These are phyloP conservation scores for Syngnathus scovelli DNA, from an alignment of 2,113 vertebrate genomes.

Conservation along the genomic window DNA sequence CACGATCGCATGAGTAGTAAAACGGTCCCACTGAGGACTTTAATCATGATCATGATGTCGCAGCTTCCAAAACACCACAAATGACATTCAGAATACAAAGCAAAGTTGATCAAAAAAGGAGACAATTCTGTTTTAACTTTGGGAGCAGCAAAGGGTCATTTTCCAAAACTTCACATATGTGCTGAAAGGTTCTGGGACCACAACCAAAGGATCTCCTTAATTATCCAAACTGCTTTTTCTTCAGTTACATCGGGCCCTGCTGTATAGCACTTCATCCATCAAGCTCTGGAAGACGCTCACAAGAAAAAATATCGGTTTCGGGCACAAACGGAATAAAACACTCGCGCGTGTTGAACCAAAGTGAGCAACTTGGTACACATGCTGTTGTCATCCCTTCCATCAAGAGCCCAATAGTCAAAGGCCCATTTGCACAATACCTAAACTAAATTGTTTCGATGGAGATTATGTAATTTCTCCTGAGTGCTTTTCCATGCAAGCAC, in stretches of 20 bases:
- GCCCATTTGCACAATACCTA: slow-evolving; percentile 10
- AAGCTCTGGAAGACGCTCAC: slow-evolving; percentile 14
- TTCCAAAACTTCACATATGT: slow-evolving; percentile 17
- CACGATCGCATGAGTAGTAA: slow-evolving; percentile 6
- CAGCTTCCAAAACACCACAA: slow-evolving; percentile 9
- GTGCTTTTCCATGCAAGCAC: slow-evolving; percentile 37
- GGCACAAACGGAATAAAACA: slow-evolving; percentile 12
- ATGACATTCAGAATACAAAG: slow-evolving; percentile 7
- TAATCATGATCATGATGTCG: slow-evolving; percentile 20
- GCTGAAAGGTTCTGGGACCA: slow-evolving; percentile 31
- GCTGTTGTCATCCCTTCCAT: slow-evolving; percentile 10
- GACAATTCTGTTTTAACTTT: slow-evolving; percentile 1
- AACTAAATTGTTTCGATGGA: slow-evolving; percentile 28
- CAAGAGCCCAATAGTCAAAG: slow-evolving; percentile 12
- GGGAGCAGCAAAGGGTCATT: background rate
- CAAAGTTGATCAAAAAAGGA: slow-evolving; percentile 15
- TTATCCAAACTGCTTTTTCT: slow-evolving; percentile 31
- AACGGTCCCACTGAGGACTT: slow-evolving; percentile 10
- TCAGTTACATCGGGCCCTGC: slow-evolving; percentile 15
- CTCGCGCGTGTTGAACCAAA: slow-evolving; percentile 19
- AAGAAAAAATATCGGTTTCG: slow-evolving; percentile 18
- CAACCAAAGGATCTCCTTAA: slow-evolving; percentile 33
- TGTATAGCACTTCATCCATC: slow-evolving; percentile 30
- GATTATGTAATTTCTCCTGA: slow-evolving; percentile 29
- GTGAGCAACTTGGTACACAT: slow-evolving; percentile 14